phyloP scores from a whole-genome alignment of 1,140 invertebrate genomes.

The Aphis gossypii region DNA sequence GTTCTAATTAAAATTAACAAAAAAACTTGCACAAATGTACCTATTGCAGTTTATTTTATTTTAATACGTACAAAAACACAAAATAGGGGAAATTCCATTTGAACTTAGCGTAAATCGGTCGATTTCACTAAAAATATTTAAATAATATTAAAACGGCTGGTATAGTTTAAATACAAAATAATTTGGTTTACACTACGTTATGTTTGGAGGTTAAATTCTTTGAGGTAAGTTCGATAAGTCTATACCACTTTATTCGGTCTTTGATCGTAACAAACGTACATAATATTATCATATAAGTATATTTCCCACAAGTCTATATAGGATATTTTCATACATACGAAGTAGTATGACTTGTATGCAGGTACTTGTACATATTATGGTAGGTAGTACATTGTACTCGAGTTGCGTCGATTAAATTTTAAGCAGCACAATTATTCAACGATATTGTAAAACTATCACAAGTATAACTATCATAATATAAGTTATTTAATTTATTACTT shows the following conservation, averaged over 20 bases:
- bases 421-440: neutral
- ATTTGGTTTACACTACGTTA: neutral
- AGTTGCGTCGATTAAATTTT: neutral
- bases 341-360: too few relatives aligned
- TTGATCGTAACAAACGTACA: neutral
- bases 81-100: neutral
- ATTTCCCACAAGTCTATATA: neutral
- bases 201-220: too few relatives aligned
- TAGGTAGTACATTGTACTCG: neutral
- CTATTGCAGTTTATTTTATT: neutral
- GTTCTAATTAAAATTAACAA: conserved; percentile 47
- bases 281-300: neutral
- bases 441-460: neutral
- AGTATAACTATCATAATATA: neutral
- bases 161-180: neutral
- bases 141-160: neutral
- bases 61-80: neutral
- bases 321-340: neutral
- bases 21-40: conserved; percentile 10
- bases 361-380: too few relatives aligned
- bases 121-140: neutral
- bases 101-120: neutral
- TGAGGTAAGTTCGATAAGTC: too few relatives aligned
- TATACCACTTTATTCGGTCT: neutral
- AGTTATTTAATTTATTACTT: neutral